Base-by-base conservation (phyloP, 2,888 invertebrate species). In the Spilosoma lubricipeda region DNA sequence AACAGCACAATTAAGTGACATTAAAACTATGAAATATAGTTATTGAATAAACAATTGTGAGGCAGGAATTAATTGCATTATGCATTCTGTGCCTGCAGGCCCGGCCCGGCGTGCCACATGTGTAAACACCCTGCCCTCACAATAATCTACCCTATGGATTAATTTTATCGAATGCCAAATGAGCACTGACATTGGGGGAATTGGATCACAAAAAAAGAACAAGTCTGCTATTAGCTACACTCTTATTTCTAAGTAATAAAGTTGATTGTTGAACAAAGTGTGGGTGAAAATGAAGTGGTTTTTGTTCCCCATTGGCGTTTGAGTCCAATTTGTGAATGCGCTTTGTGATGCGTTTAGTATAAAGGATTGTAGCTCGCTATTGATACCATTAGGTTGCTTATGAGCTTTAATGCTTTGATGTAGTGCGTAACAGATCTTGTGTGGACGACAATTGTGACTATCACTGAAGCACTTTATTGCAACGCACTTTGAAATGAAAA, bases 111-210 rank as follows among this genome's bases (percentile, higher is more conserved):
- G 83, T 78, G 86, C 45, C 80, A 91, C 92, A 92, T 93, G 93
- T 92, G 93, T 92, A 93, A 92, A 93, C 90, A 93, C 85, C 78
- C 83, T 82, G 86, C 90, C 90, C 91, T 89, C 88, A 86, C 87
- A 87, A 88, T 91, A 90, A 92, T 91, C 92, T 92, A 91, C 93
- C 92, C 89, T 88, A 86, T 86, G 92, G 94, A 94, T 94, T 95
- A 93, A 94, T 94, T 93, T 91, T 92, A 94, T 94, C 91, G 94
- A 94, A 94, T 94, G 92, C 90, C 92, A 94, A 95, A 95, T 94
- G 94, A 95, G 95, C 92, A 93, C 93, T 94, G 93, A 94, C 94
- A 92, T 87, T 78, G 88, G 91, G 90, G 91, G 89, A 89, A 91
- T 88, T 85, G 88, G 88, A 91, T 52, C 73, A 23, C 23, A 66